phyloP scores from a whole-genome alignment of 1,140 invertebrate species.

The Bombus vancouverensis region DNA sequence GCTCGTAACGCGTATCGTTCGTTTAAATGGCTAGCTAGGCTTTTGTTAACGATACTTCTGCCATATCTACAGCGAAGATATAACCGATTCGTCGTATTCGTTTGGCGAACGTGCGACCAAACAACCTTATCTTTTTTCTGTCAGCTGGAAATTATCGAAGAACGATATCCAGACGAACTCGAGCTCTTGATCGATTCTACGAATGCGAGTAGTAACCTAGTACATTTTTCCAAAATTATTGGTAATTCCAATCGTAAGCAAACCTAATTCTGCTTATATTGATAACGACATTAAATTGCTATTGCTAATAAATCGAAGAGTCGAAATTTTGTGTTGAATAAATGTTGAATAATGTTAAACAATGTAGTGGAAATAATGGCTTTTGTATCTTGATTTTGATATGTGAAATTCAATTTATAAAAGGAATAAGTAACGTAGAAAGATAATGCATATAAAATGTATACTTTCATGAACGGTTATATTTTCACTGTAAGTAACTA shows the following conservation, averaged over 20 bases:
- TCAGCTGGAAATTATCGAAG: slow-evolving; percentile 25
- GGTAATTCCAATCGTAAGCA: too few relatives aligned
- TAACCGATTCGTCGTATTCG: background rate
- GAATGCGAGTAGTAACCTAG: background rate
- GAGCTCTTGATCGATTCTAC: background rate
- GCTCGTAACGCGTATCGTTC: background rate
- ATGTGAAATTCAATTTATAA: background rate
- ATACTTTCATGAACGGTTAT: background rate
- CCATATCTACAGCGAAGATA: background rate
- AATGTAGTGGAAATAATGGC: too few relatives aligned
- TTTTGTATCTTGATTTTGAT: too few relatives aligned
- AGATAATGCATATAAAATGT: too few relatives aligned
- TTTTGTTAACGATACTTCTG: slow-evolving; percentile 25
- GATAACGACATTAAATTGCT: too few relatives aligned
- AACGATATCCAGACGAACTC: slow-evolving; percentile 2
- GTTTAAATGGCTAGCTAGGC: background rate
- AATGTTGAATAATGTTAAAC: too few relatives aligned
- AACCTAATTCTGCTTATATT: too few relatives aligned
- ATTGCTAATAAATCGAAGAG: too few relatives aligned
- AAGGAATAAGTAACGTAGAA: background rate
- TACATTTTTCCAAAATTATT: background rate
- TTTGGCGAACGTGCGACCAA: too few relatives aligned
- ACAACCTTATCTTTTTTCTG: background rate
- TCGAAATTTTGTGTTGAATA: too few relatives aligned
- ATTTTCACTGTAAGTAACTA: background rate